Conservation (phyloP, 2,888 invertebrate genomes). For the Orchestes rusci region DNA sequence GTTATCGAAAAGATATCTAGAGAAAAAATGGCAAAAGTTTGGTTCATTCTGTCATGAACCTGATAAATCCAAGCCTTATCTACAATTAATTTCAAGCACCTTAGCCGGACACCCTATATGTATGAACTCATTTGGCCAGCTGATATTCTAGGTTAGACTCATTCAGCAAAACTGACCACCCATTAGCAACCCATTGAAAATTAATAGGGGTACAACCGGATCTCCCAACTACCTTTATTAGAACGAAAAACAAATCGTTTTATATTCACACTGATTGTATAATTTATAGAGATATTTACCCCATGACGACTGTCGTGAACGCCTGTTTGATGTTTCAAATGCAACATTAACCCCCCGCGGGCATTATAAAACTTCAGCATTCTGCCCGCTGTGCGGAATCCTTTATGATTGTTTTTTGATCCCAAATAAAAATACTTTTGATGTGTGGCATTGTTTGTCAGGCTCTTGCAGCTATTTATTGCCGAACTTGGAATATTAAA, state of each 20-base stretch:
- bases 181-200: background rate
- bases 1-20: no score
- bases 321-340: constrained; percentile 25
- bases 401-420: constrained; percentile 20
- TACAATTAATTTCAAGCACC: no score
- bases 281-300: constrained; percentile 26
- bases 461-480: constrained; percentile 12
- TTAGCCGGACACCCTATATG: no score
- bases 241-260: constrained; percentile 21
- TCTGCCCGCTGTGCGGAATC: constrained; percentile 20
- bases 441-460: constrained; percentile 22
- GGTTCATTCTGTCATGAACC: no score
- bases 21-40: no score
- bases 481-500: constrained; percentile 7
- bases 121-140: no score
- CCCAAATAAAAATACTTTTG: constrained; percentile 20
- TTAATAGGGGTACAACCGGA: background rate
- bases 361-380: constrained; percentile 20
- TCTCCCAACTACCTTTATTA: constrained; percentile 12
- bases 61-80: no score
- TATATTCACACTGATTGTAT: constrained; percentile 22
- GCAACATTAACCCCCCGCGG: constrained; percentile 24
- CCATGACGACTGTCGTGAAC: constrained; percentile 24
- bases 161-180: background rate
- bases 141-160: no score